Conservation (phyloP, 2,888 invertebrate species). For the Colostygia pectinataria region DNA sequence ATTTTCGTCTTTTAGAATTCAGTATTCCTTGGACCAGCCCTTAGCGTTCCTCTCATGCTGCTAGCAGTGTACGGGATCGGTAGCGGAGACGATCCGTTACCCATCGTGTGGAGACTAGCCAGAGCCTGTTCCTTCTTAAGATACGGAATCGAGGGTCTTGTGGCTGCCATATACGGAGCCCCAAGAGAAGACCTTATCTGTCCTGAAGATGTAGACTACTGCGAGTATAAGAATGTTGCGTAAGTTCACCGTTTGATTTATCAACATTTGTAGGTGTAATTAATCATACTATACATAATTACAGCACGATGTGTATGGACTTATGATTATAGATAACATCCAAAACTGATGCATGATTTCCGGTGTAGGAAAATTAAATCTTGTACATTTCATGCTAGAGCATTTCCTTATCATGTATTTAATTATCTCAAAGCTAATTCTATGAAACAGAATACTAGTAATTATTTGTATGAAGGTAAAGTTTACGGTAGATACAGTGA, state of each 20-base stretch:
- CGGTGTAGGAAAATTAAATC: background rate
- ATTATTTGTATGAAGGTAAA: too few species aligned
- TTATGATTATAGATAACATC: too few species aligned
- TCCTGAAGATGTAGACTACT: slow-evolving; percentile 86
- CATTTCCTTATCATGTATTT: background rate
- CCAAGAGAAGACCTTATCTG: slow-evolving; percentile 89
- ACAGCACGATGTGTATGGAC: too few species aligned
- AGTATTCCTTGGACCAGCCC: slow-evolving; percentile 94
- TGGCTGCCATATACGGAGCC: slow-evolving; percentile 90
- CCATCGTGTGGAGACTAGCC: slow-evolving; percentile 88
- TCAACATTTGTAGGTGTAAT: too few species aligned
- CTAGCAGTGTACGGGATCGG: slow-evolving; percentile 95
- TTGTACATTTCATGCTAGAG: too few species aligned
- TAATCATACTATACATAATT: too few species aligned
- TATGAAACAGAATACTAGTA: too few species aligned
- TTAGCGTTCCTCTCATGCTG: slow-evolving; percentile 93
- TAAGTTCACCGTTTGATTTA: slow-evolving; percentile 45
- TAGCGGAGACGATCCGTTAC: slow-evolving; percentile 87
- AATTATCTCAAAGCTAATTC: background rate
- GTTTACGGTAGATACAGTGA: too few species aligned
- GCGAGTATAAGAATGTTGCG: slow-evolving; percentile 88
- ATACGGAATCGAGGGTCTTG: slow-evolving; percentile 91
- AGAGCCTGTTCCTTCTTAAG: slow-evolving; percentile 93
- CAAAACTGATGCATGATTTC: too few species aligned
- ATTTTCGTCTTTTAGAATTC: slow-evolving; percentile 85